Percentiles rank a stretch among this genome's conserved stretches.
phyloP scores from a whole-genome alignment of 2,888 invertebrate species.

The Amphipyra berbera region DNA sequence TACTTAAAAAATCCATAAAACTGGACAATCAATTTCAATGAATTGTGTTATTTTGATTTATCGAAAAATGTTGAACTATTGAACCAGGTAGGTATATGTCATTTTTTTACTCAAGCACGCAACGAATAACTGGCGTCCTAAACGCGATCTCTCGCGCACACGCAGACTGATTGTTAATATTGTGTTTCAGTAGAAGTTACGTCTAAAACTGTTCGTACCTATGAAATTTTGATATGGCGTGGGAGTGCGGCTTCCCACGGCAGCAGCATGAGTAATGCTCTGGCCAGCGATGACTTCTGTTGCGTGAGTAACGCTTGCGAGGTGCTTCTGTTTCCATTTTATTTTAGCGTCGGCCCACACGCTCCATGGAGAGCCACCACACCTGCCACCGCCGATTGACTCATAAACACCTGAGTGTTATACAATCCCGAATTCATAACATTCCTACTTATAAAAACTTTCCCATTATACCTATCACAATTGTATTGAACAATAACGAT shows the following conservation, averaged over 20 bases:
- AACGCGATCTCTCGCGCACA: constrained; percentile 39
- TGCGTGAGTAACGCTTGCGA: constrained; percentile 79
- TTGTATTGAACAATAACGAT: constrained; percentile 24
- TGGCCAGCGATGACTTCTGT: constrained; percentile 69
- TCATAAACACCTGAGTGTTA: constrained; percentile 86
- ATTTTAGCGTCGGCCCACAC: constrained; percentile 87
- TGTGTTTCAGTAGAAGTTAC: constrained; percentile 64
- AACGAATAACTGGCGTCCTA: constrained; percentile 13
- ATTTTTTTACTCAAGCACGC: constrained; percentile 6
- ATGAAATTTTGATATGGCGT: constrained; percentile 87
- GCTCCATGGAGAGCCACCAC: constrained; percentile 75
- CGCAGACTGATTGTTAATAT: constrained; percentile 61
- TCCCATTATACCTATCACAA: constrained; percentile 39
- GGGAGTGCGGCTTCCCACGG: constrained; percentile 80
- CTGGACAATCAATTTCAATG: background rate
- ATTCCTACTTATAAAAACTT: constrained; percentile 62
- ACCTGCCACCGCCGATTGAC: constrained; percentile 81
- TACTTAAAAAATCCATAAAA: background rate
- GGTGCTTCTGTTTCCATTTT: constrained; percentile 76
- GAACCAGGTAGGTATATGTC: constrained; percentile 15
- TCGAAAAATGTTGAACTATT: constrained; percentile 13
- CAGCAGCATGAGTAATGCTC: constrained; percentile 83
- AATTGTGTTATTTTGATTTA: constrained; percentile 15
- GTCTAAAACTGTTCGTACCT: constrained; percentile 78
- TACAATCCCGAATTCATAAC: constrained; percentile 74